Evolutionary conservation across 2,888 invertebrate species (phyloP).

Genomic region (Watsonalla binaria): DNA sequence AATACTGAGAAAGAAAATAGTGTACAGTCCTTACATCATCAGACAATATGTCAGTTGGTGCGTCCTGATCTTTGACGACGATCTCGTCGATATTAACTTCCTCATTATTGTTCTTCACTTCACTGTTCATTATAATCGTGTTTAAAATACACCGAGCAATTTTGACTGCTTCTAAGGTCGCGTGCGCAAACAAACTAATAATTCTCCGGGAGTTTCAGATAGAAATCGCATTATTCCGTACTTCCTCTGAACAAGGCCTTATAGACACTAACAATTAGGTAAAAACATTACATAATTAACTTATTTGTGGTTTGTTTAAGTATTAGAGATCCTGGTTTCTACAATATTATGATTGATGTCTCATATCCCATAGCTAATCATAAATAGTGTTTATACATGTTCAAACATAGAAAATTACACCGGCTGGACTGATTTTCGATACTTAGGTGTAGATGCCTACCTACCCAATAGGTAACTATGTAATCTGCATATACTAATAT

Average conservation of each 20-base stretch:
- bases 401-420: too few species aligned
- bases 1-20: too few species aligned
- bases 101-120: constrained; percentile 8
- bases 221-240: constrained; percentile 33
- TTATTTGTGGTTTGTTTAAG: neutral
- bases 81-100: constrained; percentile 42
- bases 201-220: constrained; percentile 6
- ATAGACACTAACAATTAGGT: neutral
- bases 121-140: constrained; percentile 20
- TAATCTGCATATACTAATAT: too few species aligned
- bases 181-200: constrained; percentile 36
- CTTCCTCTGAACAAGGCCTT: constrained; percentile 57
- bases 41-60: constrained; percentile 43
- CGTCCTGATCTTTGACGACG: constrained; percentile 38
- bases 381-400: too few species aligned
- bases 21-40: constrained; percentile 34
- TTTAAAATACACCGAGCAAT: constrained; percentile 29
- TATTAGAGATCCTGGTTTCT: neutral
- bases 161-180: constrained; percentile 29
- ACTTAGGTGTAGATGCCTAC: too few species aligned
- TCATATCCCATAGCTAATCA: too few species aligned
- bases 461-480: too few species aligned
- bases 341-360: neutral
- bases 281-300: neutral
- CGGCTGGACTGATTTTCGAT: too few species aligned